Percentiles rank a stretch among this genome's conserved stretches.
These are phyloP conservation scores for Stenchaetothrips biformis DNA, from an alignment of 2,888 invertebrate species.

Conservation along the genomic window DNA sequence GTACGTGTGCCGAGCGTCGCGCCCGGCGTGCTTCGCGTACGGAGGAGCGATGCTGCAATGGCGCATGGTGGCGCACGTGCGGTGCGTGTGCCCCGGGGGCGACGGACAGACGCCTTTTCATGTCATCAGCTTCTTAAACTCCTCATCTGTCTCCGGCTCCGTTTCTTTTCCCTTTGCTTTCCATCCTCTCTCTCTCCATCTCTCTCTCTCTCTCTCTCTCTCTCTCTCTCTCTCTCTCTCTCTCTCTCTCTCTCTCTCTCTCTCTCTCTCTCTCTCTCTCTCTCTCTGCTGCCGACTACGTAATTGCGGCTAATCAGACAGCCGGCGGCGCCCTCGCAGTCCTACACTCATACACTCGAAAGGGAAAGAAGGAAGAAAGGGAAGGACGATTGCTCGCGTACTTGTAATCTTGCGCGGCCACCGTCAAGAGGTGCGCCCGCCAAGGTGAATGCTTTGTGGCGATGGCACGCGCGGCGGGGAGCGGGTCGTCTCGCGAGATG, in stretches of 20 bases:
- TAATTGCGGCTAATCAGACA: neutral
- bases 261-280: neutral
- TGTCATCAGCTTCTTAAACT: neutral
- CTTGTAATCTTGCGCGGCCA: no score
- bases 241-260: neutral
- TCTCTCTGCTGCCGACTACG: neutral
- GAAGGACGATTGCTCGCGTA: no score
- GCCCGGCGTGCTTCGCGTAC: neutral
- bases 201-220: neutral
- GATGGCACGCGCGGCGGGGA: no score
- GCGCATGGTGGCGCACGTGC: no score
- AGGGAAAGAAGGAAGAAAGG: no score
- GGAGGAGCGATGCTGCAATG: neutral
- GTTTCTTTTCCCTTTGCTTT: neutral
- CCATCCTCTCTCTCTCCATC: neutral
- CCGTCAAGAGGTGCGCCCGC: no score
- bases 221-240: neutral
- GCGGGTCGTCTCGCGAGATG: no score
- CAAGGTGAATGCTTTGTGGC: no score
- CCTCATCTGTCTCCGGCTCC: neutral
- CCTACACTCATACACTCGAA: neutral
- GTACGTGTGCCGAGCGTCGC: neutral
- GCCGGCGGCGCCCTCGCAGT: neutral
- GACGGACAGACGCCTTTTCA: neutral
- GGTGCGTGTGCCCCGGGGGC: neutral